These are phyloP conservation scores for Geophilus truncorum DNA, from an alignment of 2,888 invertebrate genomes.

Conservation along the genomic window DNA sequence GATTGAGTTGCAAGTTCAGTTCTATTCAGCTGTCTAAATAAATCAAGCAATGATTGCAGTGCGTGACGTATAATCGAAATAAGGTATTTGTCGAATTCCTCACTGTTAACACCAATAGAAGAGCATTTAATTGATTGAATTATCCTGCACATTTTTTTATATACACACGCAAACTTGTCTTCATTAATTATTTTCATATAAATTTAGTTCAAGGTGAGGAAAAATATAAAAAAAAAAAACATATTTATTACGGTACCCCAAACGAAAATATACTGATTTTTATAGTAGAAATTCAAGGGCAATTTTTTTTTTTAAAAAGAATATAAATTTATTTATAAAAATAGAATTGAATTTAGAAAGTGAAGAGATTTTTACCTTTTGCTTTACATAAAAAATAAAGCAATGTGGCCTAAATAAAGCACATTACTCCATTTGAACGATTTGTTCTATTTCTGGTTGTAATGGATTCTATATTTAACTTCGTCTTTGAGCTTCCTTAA, in stretches of 20 bases:
- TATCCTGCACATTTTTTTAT: background rate
- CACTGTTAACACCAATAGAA: conserved; percentile 1
- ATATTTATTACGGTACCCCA: background rate
- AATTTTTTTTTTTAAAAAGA: background rate
- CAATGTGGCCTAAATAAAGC: conserved; percentile 1
- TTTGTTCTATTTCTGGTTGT: conserved; percentile 1
- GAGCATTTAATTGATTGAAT: conserved; percentile 3
- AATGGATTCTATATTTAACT: background rate
- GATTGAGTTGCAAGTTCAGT: background rate
- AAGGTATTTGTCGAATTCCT: background rate
- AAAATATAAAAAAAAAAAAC: background rate
- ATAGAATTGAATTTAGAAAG: background rate
- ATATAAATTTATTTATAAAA: background rate
- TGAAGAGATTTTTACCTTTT: background rate
- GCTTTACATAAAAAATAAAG: background rate
- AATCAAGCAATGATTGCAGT: background rate
- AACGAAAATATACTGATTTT: background rate
- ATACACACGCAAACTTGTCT: background rate
- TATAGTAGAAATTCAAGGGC: background rate
- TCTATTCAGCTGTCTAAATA: background rate
- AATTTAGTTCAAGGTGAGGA: background rate
- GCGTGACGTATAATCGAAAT: background rate
- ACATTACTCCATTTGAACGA: background rate
- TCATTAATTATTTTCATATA: conserved; percentile 3
- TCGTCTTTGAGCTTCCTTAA: background rate